Percentiles rank a stretch among this genome's conserved stretches.
Evolutionary conservation across 2,113 vertebrate genomes (phyloP).

Genomic region (Anguilla japonica): DNA sequence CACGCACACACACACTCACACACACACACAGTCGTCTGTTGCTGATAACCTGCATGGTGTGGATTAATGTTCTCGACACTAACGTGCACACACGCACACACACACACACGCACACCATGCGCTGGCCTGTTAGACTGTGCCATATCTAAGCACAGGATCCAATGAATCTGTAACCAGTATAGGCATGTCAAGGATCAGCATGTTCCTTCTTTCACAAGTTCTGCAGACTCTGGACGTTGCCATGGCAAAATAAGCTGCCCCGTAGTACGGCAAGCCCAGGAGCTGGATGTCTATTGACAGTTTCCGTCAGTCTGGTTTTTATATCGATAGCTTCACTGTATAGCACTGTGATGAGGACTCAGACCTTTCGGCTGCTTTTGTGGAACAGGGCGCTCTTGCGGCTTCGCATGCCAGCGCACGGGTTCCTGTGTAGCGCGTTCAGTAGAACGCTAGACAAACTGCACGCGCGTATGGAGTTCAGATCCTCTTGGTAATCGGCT

Average conservation of each 20-base stretch:
- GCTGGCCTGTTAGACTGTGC: background rate
- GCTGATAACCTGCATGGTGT: background rate
- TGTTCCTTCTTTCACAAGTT: too few relatives aligned
- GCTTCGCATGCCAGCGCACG: too few relatives aligned
- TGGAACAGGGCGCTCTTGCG: too few relatives aligned
- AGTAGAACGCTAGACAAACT: background rate
- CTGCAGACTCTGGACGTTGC: background rate
- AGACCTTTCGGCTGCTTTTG: too few relatives aligned
- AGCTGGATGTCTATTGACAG: background rate
- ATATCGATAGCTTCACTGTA: background rate
- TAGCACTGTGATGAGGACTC: too few relatives aligned
- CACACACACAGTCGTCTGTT: constrained; percentile 6
- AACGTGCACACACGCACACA: background rate
- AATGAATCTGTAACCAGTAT: too few relatives aligned
- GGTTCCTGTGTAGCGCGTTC: too few relatives aligned
- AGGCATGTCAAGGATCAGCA: too few relatives aligned
- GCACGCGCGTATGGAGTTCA: background rate
- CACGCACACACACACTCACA: constrained; percentile 7
- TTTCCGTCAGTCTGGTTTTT: background rate
- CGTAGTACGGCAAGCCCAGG: background rate
- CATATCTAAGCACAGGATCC: background rate
- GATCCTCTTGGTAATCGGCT: background rate
- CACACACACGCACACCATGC: background rate
- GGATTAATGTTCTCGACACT: background rate
- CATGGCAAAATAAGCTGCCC: background rate